Evolutionary conservation across 1,140 invertebrate species (phyloP).

Genomic region (Chelonus insularis): DNA sequence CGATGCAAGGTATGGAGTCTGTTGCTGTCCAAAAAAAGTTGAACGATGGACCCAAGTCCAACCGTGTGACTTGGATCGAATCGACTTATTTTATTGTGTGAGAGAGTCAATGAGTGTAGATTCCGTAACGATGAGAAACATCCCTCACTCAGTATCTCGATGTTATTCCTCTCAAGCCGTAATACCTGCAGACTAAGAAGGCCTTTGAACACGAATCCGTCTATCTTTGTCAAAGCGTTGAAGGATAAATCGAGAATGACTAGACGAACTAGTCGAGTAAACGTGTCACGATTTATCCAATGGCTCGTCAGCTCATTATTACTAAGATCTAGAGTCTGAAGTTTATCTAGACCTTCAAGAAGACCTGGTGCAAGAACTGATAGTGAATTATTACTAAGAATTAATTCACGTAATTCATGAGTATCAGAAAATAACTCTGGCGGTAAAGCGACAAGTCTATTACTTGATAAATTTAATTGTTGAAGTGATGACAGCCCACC

Average conservation of each 20-base stretch:
- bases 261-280: conserved; percentile 71
- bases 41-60: conserved; percentile 72
- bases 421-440: conserved; percentile 73
- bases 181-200: conserved; percentile 76
- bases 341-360: conserved; percentile 73
- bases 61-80: conserved; percentile 72
- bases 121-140: conserved; percentile 76
- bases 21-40: conserved; percentile 77
- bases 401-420: conserved; percentile 69
- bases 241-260: conserved; percentile 76
- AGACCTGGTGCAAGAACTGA: conserved; percentile 75
- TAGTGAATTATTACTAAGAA: conserved; percentile 80
- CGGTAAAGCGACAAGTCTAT: conserved; percentile 73
- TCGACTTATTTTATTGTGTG: conserved; percentile 70
- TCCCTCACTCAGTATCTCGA: conserved; percentile 71
- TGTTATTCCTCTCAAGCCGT: conserved; percentile 75
- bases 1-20: conserved; percentile 69
- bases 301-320: conserved; percentile 76
- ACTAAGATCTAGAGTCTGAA: conserved; percentile 78
- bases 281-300: conserved; percentile 79
- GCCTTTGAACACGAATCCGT: conserved; percentile 73
- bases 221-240: conserved; percentile 73
- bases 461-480: conserved; percentile 77
- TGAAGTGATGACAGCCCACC: conserved; percentile 68
- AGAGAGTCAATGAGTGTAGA: conserved; percentile 74